phyloP scores from a whole-genome alignment of 2,888 invertebrate genomes.

The Lamellibrachia columna region DNA sequence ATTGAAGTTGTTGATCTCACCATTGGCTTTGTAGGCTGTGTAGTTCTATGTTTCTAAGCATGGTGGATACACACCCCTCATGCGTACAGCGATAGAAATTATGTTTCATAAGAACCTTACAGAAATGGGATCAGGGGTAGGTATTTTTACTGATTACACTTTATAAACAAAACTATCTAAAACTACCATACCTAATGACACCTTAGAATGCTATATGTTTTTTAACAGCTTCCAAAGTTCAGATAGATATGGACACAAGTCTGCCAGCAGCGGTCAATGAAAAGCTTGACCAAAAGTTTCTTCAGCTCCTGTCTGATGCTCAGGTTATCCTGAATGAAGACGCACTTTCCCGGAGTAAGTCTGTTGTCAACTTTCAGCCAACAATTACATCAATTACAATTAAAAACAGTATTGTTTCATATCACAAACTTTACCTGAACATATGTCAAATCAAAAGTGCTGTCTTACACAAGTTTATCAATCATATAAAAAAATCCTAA shows the following conservation, averaged over 20 bases:
- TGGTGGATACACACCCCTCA: no score
- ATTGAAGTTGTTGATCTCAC: no score
- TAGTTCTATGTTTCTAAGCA: no score
- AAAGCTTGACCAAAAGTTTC: slow-evolving; percentile 29
- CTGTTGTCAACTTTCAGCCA: not conserved
- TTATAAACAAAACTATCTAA: not conserved
- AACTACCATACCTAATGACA: not conserved
- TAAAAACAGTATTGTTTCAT: not conserved
- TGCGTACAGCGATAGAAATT: not conserved
- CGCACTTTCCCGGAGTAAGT: slow-evolving; percentile 20
- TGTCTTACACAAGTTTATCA: not conserved
- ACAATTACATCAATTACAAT: not conserved
- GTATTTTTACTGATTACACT: not conserved
- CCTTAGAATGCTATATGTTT: not conserved
- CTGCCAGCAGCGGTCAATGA: slow-evolving; percentile 40
- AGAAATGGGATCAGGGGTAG: not conserved
- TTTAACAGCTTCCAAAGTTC: slow-evolving; percentile 49
- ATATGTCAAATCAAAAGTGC: not conserved
- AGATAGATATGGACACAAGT: slow-evolving; percentile 51
- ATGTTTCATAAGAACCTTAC: not conserved
- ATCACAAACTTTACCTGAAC: not conserved
- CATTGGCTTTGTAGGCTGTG: no score
- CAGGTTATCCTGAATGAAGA: slow-evolving; percentile 1
- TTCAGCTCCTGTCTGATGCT: slow-evolving; percentile 21
- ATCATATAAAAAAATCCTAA: not conserved